These are phyloP conservation scores for Popillia japonica DNA, from an alignment of 1,140 invertebrate species.

Conservation along the genomic window DNA sequence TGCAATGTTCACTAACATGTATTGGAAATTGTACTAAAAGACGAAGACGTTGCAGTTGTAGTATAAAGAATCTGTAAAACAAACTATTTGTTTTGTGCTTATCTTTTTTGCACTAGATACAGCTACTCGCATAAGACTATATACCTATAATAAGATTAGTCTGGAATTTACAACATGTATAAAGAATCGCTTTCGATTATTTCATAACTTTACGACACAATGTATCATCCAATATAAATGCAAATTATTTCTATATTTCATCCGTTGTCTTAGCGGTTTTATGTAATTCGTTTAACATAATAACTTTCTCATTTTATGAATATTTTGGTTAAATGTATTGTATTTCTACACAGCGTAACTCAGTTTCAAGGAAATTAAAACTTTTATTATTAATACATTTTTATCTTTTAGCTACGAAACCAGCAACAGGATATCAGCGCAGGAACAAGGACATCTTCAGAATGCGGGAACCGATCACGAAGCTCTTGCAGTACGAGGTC, in stretches of 20 bases:
- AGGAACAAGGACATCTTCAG: constrained; percentile 69
- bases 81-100: too few relatives aligned
- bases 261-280: neutral
- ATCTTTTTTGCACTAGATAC: too few relatives aligned
- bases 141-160: too few relatives aligned
- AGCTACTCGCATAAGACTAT: too few relatives aligned
- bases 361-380: constrained; percentile 34
- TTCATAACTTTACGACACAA: neutral
- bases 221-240: neutral
- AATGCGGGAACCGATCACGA: constrained; percentile 67
- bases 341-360: too few relatives aligned
- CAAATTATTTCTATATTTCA: neutral
- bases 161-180: neutral
- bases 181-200: neutral
- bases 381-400: constrained; percentile 4
- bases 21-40: too few relatives aligned
- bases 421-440: constrained; percentile 70
- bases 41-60: too few relatives aligned
- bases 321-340: too few relatives aligned
- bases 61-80: too few relatives aligned
- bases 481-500: constrained; percentile 69
- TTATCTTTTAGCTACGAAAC: constrained; percentile 68
- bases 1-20: too few relatives aligned
- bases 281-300: neutral
- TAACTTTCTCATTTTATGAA: neutral